Evolutionary conservation across 2,113 vertebrate genomes (phyloP).

Genomic region (Syngnathus floridae): DNA sequence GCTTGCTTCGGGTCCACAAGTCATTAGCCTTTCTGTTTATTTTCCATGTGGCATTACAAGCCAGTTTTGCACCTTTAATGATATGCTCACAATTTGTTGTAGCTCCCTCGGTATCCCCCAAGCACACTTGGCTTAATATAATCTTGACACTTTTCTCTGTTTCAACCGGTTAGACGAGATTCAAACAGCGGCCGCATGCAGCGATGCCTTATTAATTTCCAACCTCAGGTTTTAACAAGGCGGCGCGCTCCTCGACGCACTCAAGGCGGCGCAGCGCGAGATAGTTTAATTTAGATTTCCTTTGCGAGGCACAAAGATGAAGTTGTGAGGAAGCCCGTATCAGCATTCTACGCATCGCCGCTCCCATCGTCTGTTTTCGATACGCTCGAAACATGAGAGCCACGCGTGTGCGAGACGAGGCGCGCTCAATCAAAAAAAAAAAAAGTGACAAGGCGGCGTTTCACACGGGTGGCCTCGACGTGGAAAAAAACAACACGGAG

Average conservation of each 20-base stretch:
- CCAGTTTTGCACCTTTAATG: not conserved
- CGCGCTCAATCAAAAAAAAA: conserved; percentile 39
- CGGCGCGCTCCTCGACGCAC: conserved; percentile 11
- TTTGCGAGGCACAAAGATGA: conserved; percentile 38
- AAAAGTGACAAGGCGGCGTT: conserved; percentile 45
- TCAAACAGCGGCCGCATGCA: conserved; percentile 9
- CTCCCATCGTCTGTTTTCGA: conserved; percentile 54
- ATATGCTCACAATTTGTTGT: not conserved
- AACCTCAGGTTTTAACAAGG: conserved; percentile 23
- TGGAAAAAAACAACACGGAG: conserved; percentile 43
- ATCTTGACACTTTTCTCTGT: conserved; percentile 14
- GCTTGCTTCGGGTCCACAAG: not conserved
- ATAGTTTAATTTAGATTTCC: conserved; percentile 45
- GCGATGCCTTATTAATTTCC: conserved; percentile 18
- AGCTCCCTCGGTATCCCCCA: not conserved
- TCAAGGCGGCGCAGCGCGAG: conserved; percentile 19
- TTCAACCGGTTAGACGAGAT: conserved; percentile 22
- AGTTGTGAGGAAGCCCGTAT: conserved; percentile 55
- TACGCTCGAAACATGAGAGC: conserved; percentile 52
- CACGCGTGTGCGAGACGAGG: conserved; percentile 56
- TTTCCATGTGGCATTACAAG: not conserved
- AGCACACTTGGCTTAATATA: conserved; percentile 9
- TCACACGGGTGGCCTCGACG: conserved; percentile 4
- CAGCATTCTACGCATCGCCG: conserved; percentile 54
- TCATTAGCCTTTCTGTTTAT: not conserved